Base-by-base conservation (phyloP, 2,797 vertebrate genomes). In the Gobionotothen gibberifrons region DNA sequence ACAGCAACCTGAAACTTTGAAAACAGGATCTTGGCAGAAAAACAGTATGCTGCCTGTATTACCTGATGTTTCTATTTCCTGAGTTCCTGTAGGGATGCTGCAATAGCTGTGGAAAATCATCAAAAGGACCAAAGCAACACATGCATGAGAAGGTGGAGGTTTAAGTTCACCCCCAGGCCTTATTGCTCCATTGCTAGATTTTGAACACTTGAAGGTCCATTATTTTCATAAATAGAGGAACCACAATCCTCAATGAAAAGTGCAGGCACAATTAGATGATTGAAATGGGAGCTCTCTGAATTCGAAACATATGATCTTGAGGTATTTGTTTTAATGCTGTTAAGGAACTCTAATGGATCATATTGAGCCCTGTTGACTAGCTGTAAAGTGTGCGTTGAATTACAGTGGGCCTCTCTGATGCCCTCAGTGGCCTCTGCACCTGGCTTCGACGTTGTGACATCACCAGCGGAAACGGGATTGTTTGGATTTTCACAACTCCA, bases 161-260 rank as follows among this genome's bases (percentile, higher is more conserved):
- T 90, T 74, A 54, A 71, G 62, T 82, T 79, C 32, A 58, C 84
- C 87, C 74, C 65, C 40, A 56, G 86, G 87, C 78, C 42, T 67
- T 52, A 19, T 72, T 76, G 84, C 80, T 75, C 69, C 46, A 83
- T 89, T 88, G 83, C 52, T 66, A 81, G 81, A 85, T 87, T 79
- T 74, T 83, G 72, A 89, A 88, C 79, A 84, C 81, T 90, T 83
- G 81, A 86, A 51, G 66, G 76, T 69, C 70, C 43, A 83, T 93
- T 92, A 88, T 94, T 94, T 93, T 89, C 69, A 82, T 87, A 92
- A 90, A 90, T 81, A 87, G 77, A 91, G 86, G 78, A 90, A 88
- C 83, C 61, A 29, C 69, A 90, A 82, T 90, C 86, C 70, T 75
- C 49, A 64, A 60, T 72, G 81, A 90, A 93, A 92, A 86, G 85